Evolutionary conservation across 1,140 invertebrate species (phyloP).

Genomic region (Vanessa tameamea): DNA sequence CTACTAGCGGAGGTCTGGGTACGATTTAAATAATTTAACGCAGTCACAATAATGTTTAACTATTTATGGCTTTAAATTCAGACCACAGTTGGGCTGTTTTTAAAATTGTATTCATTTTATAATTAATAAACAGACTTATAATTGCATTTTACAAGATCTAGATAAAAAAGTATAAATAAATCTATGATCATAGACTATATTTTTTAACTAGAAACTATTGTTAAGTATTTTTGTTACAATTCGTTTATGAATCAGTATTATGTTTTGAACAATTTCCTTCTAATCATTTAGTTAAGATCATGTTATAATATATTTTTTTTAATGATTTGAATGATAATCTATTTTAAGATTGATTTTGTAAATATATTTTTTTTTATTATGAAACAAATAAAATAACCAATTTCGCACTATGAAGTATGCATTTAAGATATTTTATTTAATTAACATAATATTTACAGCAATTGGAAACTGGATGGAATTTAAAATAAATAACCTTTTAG

Average conservation of each 20-base stretch:
- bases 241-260: slow-evolving; percentile 22
- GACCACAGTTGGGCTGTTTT: too few species aligned
- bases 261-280: slow-evolving; percentile 17
- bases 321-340: too few species aligned
- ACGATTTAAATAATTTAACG: too few species aligned
- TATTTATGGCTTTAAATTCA: too few species aligned
- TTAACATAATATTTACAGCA: too few species aligned
- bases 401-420: neutral
- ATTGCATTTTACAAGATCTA: slow-evolving; percentile 6
- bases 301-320: neutral
- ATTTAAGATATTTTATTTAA: too few species aligned
- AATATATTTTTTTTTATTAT: slow-evolving; percentile 10
- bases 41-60: too few species aligned
- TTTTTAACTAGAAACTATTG: neutral
- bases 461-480: too few species aligned
- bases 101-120: neutral
- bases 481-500: too few species aligned
- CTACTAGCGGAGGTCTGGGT: too few species aligned
- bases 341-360: slow-evolving; percentile 14
- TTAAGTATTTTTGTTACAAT: slow-evolving; percentile 3
- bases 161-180: neutral
- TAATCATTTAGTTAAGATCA: neutral
- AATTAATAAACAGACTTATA: slow-evolving; percentile 1
- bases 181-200: slow-evolving; percentile 3
- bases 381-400: neutral